Conservation (phyloP, 2,113 vertebrate species). For the Gnathonemus echidnorhynchus region DNA sequence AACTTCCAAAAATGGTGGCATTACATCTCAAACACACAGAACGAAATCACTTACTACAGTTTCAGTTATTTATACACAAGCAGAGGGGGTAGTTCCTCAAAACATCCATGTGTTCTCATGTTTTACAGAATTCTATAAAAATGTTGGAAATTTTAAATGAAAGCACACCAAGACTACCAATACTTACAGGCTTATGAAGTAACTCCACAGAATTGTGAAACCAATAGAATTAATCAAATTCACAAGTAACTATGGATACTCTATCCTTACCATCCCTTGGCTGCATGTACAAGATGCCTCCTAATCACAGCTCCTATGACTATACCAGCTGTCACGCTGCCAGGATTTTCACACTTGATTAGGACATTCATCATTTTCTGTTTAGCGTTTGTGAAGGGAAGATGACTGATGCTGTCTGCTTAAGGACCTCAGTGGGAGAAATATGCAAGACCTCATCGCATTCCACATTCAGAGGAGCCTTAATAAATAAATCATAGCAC, state of each 20-base stretch:
- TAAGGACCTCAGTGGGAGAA: conserved; percentile 41
- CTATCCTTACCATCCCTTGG: background rate
- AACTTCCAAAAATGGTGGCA: background rate
- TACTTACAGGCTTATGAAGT: background rate
- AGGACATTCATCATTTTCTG: background rate
- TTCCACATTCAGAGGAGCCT: conserved; percentile 33
- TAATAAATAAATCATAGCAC: conserved; percentile 42
- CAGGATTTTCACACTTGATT: background rate
- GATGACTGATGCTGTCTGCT: background rate
- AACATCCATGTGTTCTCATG: background rate
- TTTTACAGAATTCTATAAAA: background rate
- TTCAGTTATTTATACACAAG: background rate
- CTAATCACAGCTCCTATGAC: background rate
- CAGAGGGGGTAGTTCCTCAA: background rate
- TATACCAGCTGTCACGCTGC: background rate
- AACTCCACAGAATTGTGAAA: background rate
- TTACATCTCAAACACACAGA: background rate
- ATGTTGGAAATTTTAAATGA: background rate
- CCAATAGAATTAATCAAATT: background rate
- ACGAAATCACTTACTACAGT: background rate
- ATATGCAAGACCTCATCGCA: conserved; percentile 26
- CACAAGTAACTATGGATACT: background rate
- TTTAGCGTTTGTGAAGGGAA: background rate
- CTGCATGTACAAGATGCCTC: background rate
- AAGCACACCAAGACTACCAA: background rate